These are phyloP conservation scores for Gallinago solitaria DNA, from an alignment of 2,797 vertebrate species.

Conservation along the genomic window DNA sequence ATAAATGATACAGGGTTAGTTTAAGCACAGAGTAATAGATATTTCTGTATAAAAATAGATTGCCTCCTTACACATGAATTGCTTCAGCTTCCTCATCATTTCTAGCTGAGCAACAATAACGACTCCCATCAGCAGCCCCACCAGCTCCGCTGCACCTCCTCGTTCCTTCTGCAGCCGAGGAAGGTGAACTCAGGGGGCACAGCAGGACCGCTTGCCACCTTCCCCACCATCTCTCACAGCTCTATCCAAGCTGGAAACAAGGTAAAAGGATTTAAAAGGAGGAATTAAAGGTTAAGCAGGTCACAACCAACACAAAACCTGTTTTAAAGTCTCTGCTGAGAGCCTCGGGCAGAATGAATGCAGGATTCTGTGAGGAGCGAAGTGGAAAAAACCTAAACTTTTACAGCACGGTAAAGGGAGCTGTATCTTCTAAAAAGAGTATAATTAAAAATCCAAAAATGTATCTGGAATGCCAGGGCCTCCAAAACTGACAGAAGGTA, in stretches of 20 bases:
- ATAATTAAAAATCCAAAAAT: neutral
- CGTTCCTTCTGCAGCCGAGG: neutral
- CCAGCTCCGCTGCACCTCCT: neutral
- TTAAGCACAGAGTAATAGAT: neutral
- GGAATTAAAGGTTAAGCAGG: neutral
- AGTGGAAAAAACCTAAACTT: neutral
- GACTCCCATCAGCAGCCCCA: neutral
- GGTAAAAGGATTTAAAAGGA: neutral
- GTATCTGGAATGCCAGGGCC: neutral
- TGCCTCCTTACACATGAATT: neutral
- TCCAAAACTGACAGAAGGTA: slow-evolving; percentile 42
- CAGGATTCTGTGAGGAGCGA: neutral
- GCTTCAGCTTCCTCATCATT: neutral
- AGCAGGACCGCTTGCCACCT: neutral
- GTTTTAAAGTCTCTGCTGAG: neutral
- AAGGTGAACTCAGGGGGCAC: neutral
- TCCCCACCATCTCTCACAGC: neutral
- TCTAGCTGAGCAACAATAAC: neutral
- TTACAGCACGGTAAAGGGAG: neutral
- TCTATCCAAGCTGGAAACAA: neutral
- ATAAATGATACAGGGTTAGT: neutral
- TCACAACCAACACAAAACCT: neutral
- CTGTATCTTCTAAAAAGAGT: neutral
- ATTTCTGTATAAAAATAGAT: slow-evolving; percentile 6
- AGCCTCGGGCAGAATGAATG: neutral